A percentile compares a stretch with the other conserved stretches of the same genome.
These are phyloP conservation scores for Augiades crinisus DNA, from an alignment of 2,888 invertebrate species.

Conservation along the genomic window DNA sequence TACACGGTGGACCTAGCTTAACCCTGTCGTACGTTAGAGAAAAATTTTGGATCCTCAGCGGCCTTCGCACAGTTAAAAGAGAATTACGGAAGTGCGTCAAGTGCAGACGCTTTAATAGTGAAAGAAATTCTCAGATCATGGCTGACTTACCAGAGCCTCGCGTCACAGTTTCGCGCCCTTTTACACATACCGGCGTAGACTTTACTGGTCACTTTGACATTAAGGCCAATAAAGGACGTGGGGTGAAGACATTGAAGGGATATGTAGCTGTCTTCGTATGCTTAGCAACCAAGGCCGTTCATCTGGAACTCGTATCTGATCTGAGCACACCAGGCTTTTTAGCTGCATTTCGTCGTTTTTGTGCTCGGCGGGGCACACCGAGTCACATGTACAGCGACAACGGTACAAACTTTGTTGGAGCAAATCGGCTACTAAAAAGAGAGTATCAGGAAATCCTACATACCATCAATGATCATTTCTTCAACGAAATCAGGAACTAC, in stretches of 20 bases:
- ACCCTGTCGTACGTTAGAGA: neutral
- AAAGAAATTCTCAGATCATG: neutral
- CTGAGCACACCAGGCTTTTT: slow-evolving; percentile 16
- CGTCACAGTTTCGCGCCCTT: neutral
- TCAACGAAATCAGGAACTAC: neutral
- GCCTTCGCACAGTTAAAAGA: neutral
- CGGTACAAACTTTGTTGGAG: slow-evolving; percentile 1
- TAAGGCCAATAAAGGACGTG: neutral
- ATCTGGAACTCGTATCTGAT: slow-evolving; percentile 13
- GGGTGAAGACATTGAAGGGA: slow-evolving; percentile 8
- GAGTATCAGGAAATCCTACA: neutral
- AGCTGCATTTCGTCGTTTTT: slow-evolving; percentile 13
- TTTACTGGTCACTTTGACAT: slow-evolving; percentile 8
- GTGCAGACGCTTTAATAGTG: neutral
- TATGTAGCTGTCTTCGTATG: slow-evolving; percentile 16
- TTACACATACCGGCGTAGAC: slow-evolving; percentile 1
- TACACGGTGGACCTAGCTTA: slow-evolving; percentile 1
- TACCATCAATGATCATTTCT: neutral
- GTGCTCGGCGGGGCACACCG: slow-evolving; percentile 3
- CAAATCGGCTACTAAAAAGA: neutral
- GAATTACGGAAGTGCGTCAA: neutral
- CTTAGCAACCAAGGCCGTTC: neutral
- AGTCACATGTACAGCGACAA: slow-evolving; percentile 19
- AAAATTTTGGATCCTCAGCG: neutral
- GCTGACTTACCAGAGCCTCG: neutral